Percentiles rank a stretch among this genome's conserved stretches.
Evolutionary conservation across 1,140 invertebrate species (phyloP).

Genomic region (Lepidurus packardi): DNA sequence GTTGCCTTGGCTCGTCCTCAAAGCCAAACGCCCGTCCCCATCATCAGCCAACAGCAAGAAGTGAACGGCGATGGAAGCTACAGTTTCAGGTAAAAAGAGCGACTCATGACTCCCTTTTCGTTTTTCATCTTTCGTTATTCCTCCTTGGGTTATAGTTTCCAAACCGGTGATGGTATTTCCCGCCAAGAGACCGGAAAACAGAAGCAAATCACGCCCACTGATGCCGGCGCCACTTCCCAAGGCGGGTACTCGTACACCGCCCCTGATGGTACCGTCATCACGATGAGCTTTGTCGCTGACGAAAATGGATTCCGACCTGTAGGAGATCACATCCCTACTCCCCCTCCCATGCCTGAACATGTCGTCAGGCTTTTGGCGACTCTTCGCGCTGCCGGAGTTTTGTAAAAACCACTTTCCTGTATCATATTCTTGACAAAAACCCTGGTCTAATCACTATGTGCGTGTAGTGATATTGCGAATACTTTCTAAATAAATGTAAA

Average conservation of each 20-base stretch:
- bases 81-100: constrained; percentile 25
- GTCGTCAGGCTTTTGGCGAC: constrained; percentile 45
- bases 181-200: constrained; percentile 24
- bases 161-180: constrained; percentile 31
- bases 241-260: constrained; percentile 68
- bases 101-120: not conserved
- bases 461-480: too few relatives aligned
- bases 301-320: constrained; percentile 73
- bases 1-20: constrained; percentile 28
- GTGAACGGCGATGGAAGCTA: constrained; percentile 33
- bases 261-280: constrained; percentile 58
- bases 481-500: too few relatives aligned
- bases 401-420: constrained; percentile 16
- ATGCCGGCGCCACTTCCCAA: constrained; percentile 47
- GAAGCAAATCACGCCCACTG: constrained; percentile 31
- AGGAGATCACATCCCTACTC: constrained; percentile 75
- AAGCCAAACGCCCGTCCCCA: constrained; percentile 20
- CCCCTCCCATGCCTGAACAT: constrained; percentile 69
- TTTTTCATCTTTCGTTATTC: constrained; percentile 15
- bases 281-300: constrained; percentile 71
- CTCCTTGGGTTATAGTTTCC: constrained; percentile 19
- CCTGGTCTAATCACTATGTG: too few relatives aligned
- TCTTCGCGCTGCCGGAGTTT: constrained; percentile 19
- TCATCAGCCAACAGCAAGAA: constrained; percentile 33
- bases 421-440: not conserved